phyloP scores from a whole-genome alignment of 2,113 vertebrate species.

The Candoia aspera region DNA sequence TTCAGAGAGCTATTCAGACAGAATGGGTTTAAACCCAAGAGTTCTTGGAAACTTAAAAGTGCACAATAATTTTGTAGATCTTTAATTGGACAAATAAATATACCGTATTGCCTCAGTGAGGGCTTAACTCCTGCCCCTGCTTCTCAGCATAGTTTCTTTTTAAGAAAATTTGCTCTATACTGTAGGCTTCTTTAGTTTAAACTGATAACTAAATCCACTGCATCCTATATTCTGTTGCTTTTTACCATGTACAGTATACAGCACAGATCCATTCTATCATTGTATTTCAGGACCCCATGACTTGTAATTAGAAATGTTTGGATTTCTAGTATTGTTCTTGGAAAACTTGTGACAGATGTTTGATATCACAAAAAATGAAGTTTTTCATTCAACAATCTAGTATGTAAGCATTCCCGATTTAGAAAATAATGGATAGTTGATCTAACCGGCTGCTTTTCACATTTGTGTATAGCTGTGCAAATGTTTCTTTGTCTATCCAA shows the following conservation, averaged over 20 bases:
- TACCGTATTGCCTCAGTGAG: not conserved
- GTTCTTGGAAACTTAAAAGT: not conserved
- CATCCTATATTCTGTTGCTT: not conserved
- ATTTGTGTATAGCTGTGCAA: constrained; percentile 25
- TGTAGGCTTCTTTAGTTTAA: not conserved
- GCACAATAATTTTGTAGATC: not conserved
- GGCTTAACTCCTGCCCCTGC: not conserved
- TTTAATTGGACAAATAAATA: not conserved
- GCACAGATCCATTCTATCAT: not conserved
- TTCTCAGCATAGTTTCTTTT: not conserved
- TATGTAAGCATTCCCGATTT: not conserved
- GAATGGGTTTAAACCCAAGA: not conserved
- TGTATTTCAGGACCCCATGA: not conserved
- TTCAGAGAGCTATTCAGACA: not conserved
- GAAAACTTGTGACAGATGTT: not conserved
- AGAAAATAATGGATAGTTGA: not conserved
- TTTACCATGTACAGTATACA: not conserved
- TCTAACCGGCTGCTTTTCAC: not conserved
- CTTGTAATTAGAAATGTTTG: not conserved
- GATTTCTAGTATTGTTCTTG: not conserved
- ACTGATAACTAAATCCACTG: not conserved
- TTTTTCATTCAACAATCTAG: not conserved
- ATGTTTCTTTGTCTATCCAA: not conserved
- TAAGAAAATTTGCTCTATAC: not conserved
- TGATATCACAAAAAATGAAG: not conserved